A percentile compares a stretch with the other conserved stretches of the same genome.
These are phyloP conservation scores for Drosophila malerkotliana DNA, from an alignment of 1,140 invertebrate genomes.

Conservation along the genomic window DNA sequence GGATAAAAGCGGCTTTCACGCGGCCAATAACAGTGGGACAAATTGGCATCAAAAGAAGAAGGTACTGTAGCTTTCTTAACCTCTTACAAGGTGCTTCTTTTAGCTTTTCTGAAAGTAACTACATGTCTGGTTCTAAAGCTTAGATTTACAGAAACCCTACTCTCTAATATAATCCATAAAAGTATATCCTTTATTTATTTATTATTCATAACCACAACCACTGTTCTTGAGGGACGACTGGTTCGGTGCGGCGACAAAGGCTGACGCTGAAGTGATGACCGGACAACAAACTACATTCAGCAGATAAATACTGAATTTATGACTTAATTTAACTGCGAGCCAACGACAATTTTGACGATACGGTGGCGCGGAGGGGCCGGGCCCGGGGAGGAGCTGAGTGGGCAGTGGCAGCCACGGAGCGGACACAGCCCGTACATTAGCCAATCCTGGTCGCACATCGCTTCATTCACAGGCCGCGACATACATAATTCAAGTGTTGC, in stretches of 20 bases:
- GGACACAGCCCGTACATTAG: constrained; percentile 66
- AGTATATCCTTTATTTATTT: too few relatives aligned
- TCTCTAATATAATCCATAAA: too few relatives aligned
- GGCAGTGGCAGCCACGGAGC: constrained; percentile 70
- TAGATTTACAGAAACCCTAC: too few relatives aligned
- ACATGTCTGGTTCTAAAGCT: too few relatives aligned
- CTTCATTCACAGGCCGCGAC: constrained; percentile 77
- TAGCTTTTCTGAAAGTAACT: too few relatives aligned
- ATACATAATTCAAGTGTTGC: constrained; percentile 68
- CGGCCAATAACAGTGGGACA: constrained; percentile 18
- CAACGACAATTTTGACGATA: constrained; percentile 82
- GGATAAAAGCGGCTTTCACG: constrained; percentile 63
- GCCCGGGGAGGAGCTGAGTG: constrained; percentile 58
- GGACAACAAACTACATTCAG: constrained; percentile 84
- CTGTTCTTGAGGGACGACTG: constrained; percentile 35
- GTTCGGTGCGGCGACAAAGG: constrained; percentile 66
- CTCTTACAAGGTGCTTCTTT: too few relatives aligned
- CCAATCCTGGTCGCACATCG: constrained; percentile 79
- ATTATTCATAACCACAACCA: constrained; percentile 2
- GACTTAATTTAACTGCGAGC: constrained; percentile 84
- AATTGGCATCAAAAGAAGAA: too few relatives aligned
- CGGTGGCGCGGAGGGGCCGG: constrained; percentile 13
- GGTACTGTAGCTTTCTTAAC: not conserved
- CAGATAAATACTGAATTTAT: constrained; percentile 84
- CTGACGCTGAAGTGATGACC: constrained; percentile 82